phyloP scores from a whole-genome alignment of 2,888 invertebrate species.

The Sipha maydis region DNA sequence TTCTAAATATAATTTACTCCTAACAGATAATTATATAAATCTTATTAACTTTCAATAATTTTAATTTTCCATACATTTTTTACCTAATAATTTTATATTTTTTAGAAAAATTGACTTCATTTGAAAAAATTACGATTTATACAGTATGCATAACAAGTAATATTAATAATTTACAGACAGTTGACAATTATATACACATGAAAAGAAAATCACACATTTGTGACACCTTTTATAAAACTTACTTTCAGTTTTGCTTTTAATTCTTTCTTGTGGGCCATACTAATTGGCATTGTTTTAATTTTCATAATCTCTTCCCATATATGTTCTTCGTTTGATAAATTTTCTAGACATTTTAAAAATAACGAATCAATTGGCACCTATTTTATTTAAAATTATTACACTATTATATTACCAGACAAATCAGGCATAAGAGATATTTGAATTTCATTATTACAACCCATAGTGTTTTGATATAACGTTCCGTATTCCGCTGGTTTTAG shows the following conservation, averaged over 20 bases:
- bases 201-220: too few species aligned
- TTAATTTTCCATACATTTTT: too few species aligned
- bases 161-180: too few species aligned
- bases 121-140: too few species aligned
- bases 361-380: constrained; percentile 33
- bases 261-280: constrained; percentile 84
- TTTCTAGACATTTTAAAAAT: constrained; percentile 69
- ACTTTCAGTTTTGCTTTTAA: constrained; percentile 83
- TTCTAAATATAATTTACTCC: too few species aligned
- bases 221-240: too few species aligned
- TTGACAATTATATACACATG: too few species aligned
- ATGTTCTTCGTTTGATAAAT: constrained; percentile 82
- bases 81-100: too few species aligned
- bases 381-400: background rate
- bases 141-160: too few species aligned
- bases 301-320: constrained; percentile 89
- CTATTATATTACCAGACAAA: constrained; percentile 72
- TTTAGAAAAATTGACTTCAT: too few species aligned
- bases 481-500: constrained; percentile 68
- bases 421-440: constrained; percentile 84
- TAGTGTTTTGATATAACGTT: constrained; percentile 73
- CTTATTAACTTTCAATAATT: too few species aligned
- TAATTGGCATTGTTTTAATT: constrained; percentile 84
- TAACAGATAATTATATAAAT: too few species aligned
- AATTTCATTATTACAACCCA: constrained; percentile 72